A percentile compares a stretch with the other conserved stretches of the same genome.
These are phyloP conservation scores for Gila orcuttii DNA, from an alignment of 2,113 vertebrate genomes.

Conservation along the genomic window DNA sequence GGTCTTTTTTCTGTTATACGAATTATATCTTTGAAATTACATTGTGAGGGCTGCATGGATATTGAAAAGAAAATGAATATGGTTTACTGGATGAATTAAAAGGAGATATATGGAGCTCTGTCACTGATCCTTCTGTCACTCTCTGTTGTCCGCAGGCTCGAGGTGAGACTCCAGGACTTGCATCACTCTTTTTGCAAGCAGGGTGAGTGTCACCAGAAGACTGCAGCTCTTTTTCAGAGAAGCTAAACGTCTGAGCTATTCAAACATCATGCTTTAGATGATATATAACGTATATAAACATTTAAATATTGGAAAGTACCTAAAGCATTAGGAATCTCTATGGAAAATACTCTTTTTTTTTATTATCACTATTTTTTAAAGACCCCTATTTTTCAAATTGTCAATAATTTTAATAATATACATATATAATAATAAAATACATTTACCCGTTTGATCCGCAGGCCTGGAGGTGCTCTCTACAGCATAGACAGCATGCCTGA, in stretches of 20 bases:
- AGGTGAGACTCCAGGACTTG: slow-evolving; percentile 77
- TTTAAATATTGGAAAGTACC: not conserved
- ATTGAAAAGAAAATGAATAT: slow-evolving; percentile 21
- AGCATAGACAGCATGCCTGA: slow-evolving; percentile 99
- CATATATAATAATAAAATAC: not conserved
- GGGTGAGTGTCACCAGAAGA: slow-evolving; percentile 67
- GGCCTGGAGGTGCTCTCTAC: slow-evolving; percentile 95
- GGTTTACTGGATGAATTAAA: slow-evolving; percentile 24
- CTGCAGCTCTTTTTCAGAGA: not conserved
- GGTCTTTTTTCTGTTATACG: slow-evolving; percentile 6
- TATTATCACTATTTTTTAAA: not conserved
- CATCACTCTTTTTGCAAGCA: slow-evolving; percentile 76
- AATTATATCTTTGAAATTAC: slow-evolving; percentile 5
- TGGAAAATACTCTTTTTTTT: not conserved
- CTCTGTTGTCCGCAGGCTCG: slow-evolving; percentile 78
- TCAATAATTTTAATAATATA: not conserved
- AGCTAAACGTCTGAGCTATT: not conserved
- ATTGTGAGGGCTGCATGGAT: slow-evolving; percentile 13
- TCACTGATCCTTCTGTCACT: slow-evolving; percentile 32
- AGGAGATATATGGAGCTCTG: slow-evolving; percentile 21
- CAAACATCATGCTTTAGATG: not conserved
- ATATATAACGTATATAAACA: not conserved
- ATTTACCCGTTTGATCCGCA: slow-evolving; percentile 65
- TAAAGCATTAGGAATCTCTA: not conserved
- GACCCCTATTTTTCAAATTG: too few species aligned